A percentile compares a stretch with the other conserved stretches of the same genome.
phyloP scores from a whole-genome alignment of 2,888 invertebrate species.

The Sthenelais limicola region DNA sequence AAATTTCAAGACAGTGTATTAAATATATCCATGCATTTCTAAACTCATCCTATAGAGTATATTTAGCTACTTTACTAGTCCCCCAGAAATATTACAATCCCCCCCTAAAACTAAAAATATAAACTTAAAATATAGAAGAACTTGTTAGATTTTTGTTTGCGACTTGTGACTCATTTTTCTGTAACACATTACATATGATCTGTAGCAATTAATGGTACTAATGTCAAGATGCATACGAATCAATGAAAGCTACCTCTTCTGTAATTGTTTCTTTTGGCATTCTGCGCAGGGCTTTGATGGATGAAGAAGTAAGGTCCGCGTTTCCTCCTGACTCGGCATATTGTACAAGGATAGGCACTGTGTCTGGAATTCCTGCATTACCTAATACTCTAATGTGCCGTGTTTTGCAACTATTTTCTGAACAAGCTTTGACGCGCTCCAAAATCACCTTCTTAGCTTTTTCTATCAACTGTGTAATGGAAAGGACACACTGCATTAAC shows the following conservation, averaged over 20 bases:
- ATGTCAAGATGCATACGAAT: neutral
- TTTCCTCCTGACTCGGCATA: constrained; percentile 75
- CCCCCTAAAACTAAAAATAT: too few relatives aligned
- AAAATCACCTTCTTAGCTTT: constrained; percentile 67
- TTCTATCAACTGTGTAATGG: constrained; percentile 66
- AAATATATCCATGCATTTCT: too few relatives aligned
- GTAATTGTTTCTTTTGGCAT: constrained; percentile 55
- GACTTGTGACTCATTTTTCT: too few relatives aligned
- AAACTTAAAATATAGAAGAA: too few relatives aligned
- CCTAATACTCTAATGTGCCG: constrained; percentile 80
- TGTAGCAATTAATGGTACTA: too few relatives aligned
- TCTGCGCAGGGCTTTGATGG: constrained; percentile 79
- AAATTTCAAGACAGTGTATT: too few relatives aligned
- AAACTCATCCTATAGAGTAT: too few relatives aligned
- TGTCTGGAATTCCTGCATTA: constrained; percentile 78
- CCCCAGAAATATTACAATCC: too few relatives aligned
- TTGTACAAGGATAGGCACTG: constrained; percentile 78
- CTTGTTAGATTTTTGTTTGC: too few relatives aligned
- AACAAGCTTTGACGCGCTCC: constrained; percentile 75
- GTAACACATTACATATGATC: neutral
- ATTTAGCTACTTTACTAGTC: too few relatives aligned
- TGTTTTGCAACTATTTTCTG: constrained; percentile 76
- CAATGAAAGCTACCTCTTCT: constrained; percentile 52
- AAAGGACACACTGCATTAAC: too few relatives aligned
- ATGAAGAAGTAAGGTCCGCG: constrained; percentile 76